Evolutionary conservation across 2,113 vertebrate genomes (phyloP), one percentile per base, ranked within the genome.

Genomic region (Myrmecophaga tridactyla): DNA sequence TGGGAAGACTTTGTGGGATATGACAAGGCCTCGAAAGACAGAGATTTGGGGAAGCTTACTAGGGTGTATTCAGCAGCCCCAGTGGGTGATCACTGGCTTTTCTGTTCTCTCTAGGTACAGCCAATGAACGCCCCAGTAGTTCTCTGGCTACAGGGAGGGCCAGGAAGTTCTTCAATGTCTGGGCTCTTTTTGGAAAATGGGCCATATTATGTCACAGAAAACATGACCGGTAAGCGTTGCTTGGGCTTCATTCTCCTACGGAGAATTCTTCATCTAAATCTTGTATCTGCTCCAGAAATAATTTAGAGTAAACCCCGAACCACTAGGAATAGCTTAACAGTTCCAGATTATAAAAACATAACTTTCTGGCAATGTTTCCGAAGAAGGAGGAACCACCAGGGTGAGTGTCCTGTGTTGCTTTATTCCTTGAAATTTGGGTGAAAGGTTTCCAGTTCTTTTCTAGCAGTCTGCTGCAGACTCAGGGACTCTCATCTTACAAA

Each of bases 181-280:
- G 99, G 99, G 0, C 98, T 99, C 31, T 99, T 99, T 97, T 99
- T 99, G 93, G 99, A 99, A 95, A 98, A 99, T 0, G 99, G 99
- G 39, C 99, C 99, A 1, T 99, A 99, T 65, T 88, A 99, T 93
- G 98, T 99, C 51, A 98, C 98, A 62, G 97, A 98, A 78, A 99
- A 99, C 96, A 41, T 99, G 96, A 99, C 99, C 1, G 90, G 99
- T 99, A 97, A 98, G 98, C n/a, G 82, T 82, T 90, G 81, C 31
- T 85, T 39, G 23, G 67, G 80, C 53, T 39, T 14, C 84, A 39
- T 39, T 89, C 88, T 86, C 41, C 51, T 11, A 2, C 9, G 29
- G n/a, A 29, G 77, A 91, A 23, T 56, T 51, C 39, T 70, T 92
- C 23, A 10, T 62, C 25, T 34, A 39, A 86, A 18, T 25, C 41